Percentiles rank a stretch among this genome's conserved stretches.
These are phyloP conservation scores for Nephrotoma appendiculata DNA, from an alignment of 2,888 invertebrate genomes.

Conservation along the genomic window DNA sequence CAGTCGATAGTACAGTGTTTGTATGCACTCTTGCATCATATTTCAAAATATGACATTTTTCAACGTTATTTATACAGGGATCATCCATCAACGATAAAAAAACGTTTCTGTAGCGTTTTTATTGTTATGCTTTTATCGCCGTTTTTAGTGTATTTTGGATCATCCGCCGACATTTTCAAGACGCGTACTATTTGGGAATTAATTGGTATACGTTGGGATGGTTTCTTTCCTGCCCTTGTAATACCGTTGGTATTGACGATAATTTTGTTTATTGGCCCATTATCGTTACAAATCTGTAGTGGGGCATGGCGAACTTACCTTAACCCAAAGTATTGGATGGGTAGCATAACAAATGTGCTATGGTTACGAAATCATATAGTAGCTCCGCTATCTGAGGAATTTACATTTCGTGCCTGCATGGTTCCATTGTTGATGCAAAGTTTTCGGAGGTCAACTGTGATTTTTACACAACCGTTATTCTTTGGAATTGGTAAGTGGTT, in stretches of 20 bases:
- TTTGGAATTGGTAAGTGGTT: slow-evolving; percentile 51
- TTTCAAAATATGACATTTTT: not conserved
- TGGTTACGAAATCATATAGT: slow-evolving; percentile 84
- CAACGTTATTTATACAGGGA: slow-evolving; percentile 42
- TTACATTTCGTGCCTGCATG: slow-evolving; percentile 92
- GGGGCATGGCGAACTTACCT: slow-evolving; percentile 38
- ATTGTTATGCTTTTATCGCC: slow-evolving; percentile 70
- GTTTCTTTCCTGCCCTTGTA: slow-evolving; percentile 55
- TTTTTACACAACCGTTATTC: slow-evolving; percentile 76
- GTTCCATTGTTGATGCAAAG: slow-evolving; percentile 77
- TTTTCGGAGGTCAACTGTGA: slow-evolving; percentile 55
- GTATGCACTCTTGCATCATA: not conserved
- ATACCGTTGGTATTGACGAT: slow-evolving; percentile 66
- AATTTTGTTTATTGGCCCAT: slow-evolving; percentile 69
- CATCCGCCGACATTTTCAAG: slow-evolving; percentile 44
- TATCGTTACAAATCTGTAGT: slow-evolving; percentile 54
- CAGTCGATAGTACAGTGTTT: not conserved
- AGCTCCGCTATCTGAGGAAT: slow-evolving; percentile 89
- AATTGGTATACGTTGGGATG: slow-evolving; percentile 60
- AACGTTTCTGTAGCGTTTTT: slow-evolving; percentile 72
- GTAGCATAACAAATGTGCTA: slow-evolving; percentile 53
- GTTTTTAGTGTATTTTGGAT: slow-evolving; percentile 56
- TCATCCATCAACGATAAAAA: slow-evolving; percentile 77
- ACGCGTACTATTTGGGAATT: slow-evolving; percentile 49
- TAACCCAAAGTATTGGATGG: slow-evolving; percentile 61